Base-by-base conservation (phyloP, 1,140 invertebrate species). In the Camponotus pennsylvanicus region DNA sequence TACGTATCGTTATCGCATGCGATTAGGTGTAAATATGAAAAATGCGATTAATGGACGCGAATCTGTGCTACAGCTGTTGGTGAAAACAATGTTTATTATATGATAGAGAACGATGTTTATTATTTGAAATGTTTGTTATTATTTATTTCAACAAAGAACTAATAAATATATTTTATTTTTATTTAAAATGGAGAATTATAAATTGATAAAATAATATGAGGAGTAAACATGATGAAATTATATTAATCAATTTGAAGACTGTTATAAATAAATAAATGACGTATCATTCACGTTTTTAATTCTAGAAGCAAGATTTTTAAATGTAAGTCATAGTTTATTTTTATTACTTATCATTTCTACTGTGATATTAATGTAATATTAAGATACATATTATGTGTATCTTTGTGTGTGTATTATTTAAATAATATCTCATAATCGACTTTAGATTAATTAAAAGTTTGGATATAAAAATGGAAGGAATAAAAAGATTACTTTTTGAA, bases 11-110 rank as follows among this genome's bases (percentile, higher is more conserved):
- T n/a, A 57, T 69, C 34, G 45, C 45, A 13, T 63, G 9, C 34
- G 27, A 59, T 70, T 66, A 21, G 2, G 21, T n/a, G 8, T 70
- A 70, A 73, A 75, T 32, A 18, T 83, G 34, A 45, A 83, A 63
- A 73, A 34, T 32, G 5, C 21, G 15, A 37, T 45, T 82, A 18
- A 21, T 55, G 2, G 13, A 1, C 9, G 3, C 18, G n/a, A 52
- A 73, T 32, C 7, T 21, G 18, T 0, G 3, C 21, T n/a, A 42
- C 52, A 42, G 37, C 45, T 79, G 18, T 32, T 52, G 45, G 57
- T 55, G 13, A 37, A 66, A n/a, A 40, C 6, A 1, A 27, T 34
- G 32, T 49, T 49, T 13, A 49, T 18, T 18, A 52, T 52, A 52
- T 52, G 18, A 52, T 52, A 18, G 15, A 52, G 49, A 27, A 27